These are phyloP conservation scores for Asobara japonica DNA, from an alignment of 1,140 invertebrate genomes.

Conservation along the genomic window DNA sequence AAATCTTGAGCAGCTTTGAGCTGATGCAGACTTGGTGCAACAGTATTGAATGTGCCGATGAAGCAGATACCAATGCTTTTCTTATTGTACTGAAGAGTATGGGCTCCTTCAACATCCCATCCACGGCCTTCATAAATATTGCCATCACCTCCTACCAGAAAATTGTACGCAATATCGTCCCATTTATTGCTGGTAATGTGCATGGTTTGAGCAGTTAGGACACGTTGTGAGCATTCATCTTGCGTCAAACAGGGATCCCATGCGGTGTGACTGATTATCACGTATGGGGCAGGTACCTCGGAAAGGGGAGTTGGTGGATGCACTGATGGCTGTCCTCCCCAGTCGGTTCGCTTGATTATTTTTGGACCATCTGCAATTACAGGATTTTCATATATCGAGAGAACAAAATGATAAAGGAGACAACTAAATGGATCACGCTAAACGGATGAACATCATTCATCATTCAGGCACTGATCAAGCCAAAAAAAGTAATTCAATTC, in stretches of 20 bases:
- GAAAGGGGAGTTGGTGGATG: slow-evolving; percentile 58
- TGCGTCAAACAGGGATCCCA: slow-evolving; percentile 65
- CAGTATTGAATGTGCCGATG: slow-evolving; percentile 69
- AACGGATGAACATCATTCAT: no score
- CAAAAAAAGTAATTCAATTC: no score
- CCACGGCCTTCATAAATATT: slow-evolving; percentile 79
- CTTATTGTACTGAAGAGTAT: slow-evolving; percentile 76
- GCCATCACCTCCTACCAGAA: slow-evolving; percentile 82
- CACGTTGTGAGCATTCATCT: slow-evolving; percentile 64
- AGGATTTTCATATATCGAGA: no score
- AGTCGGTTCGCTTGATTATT: slow-evolving; percentile 69
- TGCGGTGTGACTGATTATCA: slow-evolving; percentile 81
- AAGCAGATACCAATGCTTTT: slow-evolving; percentile 77
- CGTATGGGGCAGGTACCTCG: slow-evolving; percentile 72
- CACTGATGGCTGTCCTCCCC: slow-evolving; percentile 71
- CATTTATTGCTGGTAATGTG: slow-evolving; percentile 76
- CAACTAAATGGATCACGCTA: no score
- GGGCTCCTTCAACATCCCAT: slow-evolving; percentile 77
- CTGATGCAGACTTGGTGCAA: slow-evolving; percentile 69
- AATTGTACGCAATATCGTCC: slow-evolving; percentile 79
- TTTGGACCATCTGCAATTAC: slow-evolving; percentile 50
- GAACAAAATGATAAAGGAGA: no score
- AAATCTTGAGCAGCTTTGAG: slow-evolving; percentile 70
- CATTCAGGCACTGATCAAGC: no score
- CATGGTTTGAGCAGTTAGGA: slow-evolving; percentile 74